Conservation (phyloP, 2,888 invertebrate genomes). For the Phytoseiulus persimilis region DNA sequence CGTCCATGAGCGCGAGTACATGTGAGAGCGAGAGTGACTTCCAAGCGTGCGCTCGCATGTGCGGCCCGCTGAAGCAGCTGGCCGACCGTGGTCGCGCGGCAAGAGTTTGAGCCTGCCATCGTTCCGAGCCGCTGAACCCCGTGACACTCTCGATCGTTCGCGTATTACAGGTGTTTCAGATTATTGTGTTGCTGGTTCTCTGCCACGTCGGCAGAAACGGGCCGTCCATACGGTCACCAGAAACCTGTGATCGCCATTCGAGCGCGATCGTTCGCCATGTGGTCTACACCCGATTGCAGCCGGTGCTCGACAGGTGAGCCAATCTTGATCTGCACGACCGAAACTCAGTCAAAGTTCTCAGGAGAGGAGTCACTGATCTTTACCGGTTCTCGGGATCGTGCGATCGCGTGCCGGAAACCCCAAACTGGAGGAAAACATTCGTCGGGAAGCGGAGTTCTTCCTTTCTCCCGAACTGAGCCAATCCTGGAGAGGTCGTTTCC, state of each 20-base stretch:
- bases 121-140: background rate
- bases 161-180: conserved; percentile 35
- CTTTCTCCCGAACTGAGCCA: too few species aligned
- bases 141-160: background rate
- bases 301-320: conserved; percentile 25
- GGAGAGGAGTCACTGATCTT: background rate
- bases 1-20: background rate
- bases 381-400: too few species aligned
- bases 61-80: background rate
- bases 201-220: conserved; percentile 38
- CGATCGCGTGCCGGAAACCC: too few species aligned
- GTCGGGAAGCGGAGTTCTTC: too few species aligned
- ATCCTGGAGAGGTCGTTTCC: too few species aligned
- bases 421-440: too few species aligned
- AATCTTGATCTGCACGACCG: too few species aligned
- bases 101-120: background rate
- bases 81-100: background rate
- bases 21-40: background rate
- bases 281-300: conserved; percentile 19
- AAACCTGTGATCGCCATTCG: conserved; percentile 33
- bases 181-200: conserved; percentile 32
- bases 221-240: conserved; percentile 25
- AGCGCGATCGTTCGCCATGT: conserved; percentile 26
- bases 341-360: too few species aligned
- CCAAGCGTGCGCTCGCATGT: too few species aligned